These are phyloP conservation scores for Agapornis canus DNA, from an alignment of 2,797 vertebrate species.

Conservation along the genomic window DNA sequence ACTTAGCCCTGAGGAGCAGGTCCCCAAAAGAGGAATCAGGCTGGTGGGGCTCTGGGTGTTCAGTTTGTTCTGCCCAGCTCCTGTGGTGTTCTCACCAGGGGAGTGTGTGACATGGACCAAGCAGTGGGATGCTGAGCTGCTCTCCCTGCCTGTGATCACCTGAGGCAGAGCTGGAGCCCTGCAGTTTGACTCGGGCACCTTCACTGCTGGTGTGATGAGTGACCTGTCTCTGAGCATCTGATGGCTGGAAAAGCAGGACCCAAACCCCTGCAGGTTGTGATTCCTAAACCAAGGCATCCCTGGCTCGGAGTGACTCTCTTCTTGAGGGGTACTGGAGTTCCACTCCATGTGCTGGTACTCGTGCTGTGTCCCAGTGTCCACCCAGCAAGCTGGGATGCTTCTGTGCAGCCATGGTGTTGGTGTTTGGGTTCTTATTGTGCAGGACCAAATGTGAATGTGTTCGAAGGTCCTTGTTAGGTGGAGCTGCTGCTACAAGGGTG, in stretches of 20 bases:
- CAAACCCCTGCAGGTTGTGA: neutral
- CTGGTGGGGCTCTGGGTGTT: neutral
- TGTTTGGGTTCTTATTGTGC: neutral
- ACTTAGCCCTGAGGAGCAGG: neutral
- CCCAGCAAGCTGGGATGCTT: neutral
- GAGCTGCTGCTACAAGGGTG: neutral
- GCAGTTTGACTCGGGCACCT: neutral
- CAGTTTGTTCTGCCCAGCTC: neutral
- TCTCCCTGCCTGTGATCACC: neutral
- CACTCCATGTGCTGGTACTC: neutral
- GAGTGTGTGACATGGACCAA: neutral
- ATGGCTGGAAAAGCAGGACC: neutral
- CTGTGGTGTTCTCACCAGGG: accelerated
- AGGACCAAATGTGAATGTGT: neutral
- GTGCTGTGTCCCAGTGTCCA: neutral
- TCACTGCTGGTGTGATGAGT: neutral
- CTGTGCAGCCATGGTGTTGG: accelerated
- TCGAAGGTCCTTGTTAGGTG: neutral
- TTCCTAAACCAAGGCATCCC: neutral
- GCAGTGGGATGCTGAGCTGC: neutral
- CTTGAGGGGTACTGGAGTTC: neutral
- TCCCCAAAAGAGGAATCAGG: neutral
- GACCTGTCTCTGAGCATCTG: neutral
- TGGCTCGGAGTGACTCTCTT: neutral
- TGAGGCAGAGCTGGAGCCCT: neutral